Base-by-base conservation (phyloP, 2,113 vertebrate species). In the Noturus placidus region DNA sequence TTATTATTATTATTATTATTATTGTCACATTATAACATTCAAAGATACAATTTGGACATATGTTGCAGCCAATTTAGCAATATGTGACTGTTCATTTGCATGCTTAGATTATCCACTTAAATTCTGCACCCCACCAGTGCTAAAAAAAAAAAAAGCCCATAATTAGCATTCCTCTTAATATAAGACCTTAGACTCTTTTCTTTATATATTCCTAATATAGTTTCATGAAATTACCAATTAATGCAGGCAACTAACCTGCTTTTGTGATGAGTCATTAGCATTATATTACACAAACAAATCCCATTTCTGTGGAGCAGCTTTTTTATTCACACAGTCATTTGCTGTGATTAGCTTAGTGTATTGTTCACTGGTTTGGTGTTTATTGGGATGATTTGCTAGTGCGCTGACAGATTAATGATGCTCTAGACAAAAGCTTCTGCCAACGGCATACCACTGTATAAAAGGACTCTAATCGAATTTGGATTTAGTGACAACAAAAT, bases 311-410 rank as follows among this genome's bases (percentile, higher is more conserved):
- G 63, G 42, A 83, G 63, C 82, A 72, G 56, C 30, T 87, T 79
- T 79, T 84, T 84, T 74, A 35, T 78, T 70, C 82, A 54, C 88
- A 74, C 63, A 88, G 84, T 88, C 87, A 88, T 90, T 90, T 90
- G 54, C 50, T 79, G 84, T 88, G 87, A 90, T 90, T 90, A 90
- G 89, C 84, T 88, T 83, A 88, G 85, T 85, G 69, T 85, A 86
- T 85, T 87, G 85, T 61, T 82, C 30, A 3, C 80, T 83, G 84
- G 89, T 86, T 88, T 81, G 87, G 87, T 88, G 81, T 85, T 87
- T 86, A 87, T 90, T 88, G 65, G 84, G 57, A 85, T 90, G 89
- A 90, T 89, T 84, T 88, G 80, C 80, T 83, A 79, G 83, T 8
- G 74, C 38, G 57, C 76, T 86, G 84, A 79, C 70, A 86, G 85